Evolutionary conservation across 2,113 vertebrate genomes (phyloP).

Genomic region (Colossoma macropomum): DNA sequence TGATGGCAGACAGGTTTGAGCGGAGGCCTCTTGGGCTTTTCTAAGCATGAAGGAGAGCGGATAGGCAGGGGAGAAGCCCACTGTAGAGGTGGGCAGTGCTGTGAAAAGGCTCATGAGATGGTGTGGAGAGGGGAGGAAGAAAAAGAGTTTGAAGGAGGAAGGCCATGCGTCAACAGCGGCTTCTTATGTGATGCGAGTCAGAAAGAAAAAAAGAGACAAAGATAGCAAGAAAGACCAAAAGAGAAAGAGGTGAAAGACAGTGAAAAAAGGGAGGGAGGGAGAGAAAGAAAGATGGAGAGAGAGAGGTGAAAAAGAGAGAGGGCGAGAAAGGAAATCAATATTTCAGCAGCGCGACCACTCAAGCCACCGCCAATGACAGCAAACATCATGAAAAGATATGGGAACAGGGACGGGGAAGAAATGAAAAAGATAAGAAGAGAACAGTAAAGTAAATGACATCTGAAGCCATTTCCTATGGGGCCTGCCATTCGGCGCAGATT

Average conservation of each 20-base stretch:
- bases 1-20: constrained; percentile 19
- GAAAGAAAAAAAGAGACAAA: constrained; percentile 42
- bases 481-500: constrained; percentile 67
- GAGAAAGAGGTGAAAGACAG: background rate
- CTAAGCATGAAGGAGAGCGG: constrained; percentile 63
- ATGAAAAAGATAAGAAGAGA: constrained; percentile 83
- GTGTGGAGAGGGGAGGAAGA: background rate
- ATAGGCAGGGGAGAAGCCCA: constrained; percentile 31
- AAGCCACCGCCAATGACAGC: constrained; percentile 78
- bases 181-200: constrained; percentile 52
- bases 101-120: constrained; percentile 10
- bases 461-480: constrained; percentile 79
- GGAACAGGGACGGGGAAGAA: constrained; percentile 73
- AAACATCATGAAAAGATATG: constrained; percentile 84
- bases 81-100: constrained; percentile 47
- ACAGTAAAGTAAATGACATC: constrained; percentile 84
- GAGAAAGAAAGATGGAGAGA: constrained; percentile 3
- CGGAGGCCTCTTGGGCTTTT: constrained; percentile 55
- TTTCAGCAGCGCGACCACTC: constrained; percentile 75
- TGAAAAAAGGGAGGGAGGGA: background rate
- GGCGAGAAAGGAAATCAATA: constrained; percentile 74
- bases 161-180: constrained; percentile 60
- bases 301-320: background rate
- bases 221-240: constrained; percentile 26
- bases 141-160: constrained; percentile 46